Evolutionary conservation across 2,797 vertebrate species (phyloP).

Genomic region (Amblyopsis hoosieri): DNA sequence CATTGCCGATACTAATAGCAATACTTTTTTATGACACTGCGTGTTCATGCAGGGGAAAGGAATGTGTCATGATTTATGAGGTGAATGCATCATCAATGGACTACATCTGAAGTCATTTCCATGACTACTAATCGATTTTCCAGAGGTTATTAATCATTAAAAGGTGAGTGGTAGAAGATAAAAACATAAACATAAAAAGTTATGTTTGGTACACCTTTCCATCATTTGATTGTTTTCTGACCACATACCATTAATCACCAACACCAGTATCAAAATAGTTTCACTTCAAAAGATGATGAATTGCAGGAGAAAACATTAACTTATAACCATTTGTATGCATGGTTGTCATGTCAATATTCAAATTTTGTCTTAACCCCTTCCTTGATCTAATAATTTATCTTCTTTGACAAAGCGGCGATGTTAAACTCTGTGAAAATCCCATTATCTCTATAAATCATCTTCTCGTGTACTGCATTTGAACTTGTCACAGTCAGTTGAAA

Average conservation of each 20-base stretch:
- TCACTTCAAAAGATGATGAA: constrained; percentile 58
- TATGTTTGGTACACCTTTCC: constrained; percentile 6
- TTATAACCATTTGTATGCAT: constrained; percentile 59
- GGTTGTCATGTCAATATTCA: constrained; percentile 64
- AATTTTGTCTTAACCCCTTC: constrained; percentile 54
- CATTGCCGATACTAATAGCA: too few species aligned
- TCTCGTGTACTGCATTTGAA: constrained; percentile 69
- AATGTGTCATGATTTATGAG: too few species aligned
- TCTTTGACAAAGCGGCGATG: constrained; percentile 69
- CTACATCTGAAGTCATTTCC: too few species aligned
- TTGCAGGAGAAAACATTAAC: constrained; percentile 52
- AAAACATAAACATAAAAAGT: too few species aligned
- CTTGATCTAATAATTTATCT: constrained; percentile 78
- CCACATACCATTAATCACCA: constrained; percentile 17
- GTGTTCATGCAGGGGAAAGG: too few species aligned
- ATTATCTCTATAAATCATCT: constrained; percentile 75
- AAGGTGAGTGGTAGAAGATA: too few species aligned
- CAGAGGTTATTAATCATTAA: too few species aligned
- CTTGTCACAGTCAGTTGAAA: constrained; percentile 74
- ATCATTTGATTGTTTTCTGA: constrained; percentile 24
- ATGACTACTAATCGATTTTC: too few species aligned
- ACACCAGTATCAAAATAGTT: constrained; percentile 4
- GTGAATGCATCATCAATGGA: too few species aligned
- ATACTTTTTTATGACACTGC: too few species aligned
- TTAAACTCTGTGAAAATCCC: constrained; percentile 60